phyloP scores from a whole-genome alignment of 2,797 vertebrate genomes.

The Cichlasoma orientale region DNA sequence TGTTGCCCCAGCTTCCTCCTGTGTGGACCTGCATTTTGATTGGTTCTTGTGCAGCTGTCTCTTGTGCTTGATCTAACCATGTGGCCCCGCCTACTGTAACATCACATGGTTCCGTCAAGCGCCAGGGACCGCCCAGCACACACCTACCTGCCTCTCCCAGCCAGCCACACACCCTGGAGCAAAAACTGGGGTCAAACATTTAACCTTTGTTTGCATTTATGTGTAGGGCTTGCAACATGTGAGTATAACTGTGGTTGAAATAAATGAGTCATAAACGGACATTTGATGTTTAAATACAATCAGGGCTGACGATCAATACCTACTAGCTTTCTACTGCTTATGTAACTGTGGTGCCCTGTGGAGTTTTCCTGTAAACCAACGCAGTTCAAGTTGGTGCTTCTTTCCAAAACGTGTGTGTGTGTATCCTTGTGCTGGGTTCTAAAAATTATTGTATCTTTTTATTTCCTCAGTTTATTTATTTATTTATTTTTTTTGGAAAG shows the following conservation, averaged over 20 bases:
- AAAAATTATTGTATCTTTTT: neutral
- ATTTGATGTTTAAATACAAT: neutral
- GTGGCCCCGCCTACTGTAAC: slow-evolving; percentile 97
- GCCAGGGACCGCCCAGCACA: slow-evolving; percentile 98
- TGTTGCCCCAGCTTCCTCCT: slow-evolving; percentile 75
- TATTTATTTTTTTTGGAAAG: neutral
- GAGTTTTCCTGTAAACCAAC: neutral
- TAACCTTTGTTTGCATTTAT: slow-evolving; percentile 32
- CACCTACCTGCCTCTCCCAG: slow-evolving; percentile 77
- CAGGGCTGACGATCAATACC: neutral
- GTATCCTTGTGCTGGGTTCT: neutral
- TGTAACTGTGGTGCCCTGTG: slow-evolving; percentile 2
- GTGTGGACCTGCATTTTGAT: slow-evolving; percentile 79
- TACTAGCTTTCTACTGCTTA: neutral
- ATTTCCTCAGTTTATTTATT: neutral
- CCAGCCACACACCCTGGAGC: slow-evolving; percentile 66
- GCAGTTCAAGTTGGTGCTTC: neutral
- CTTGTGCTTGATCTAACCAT: slow-evolving; percentile 99
- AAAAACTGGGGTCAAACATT: slow-evolving; percentile 23
- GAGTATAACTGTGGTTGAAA: slow-evolving; percentile 13
- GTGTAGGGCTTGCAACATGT: slow-evolving; percentile 10
- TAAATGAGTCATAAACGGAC: neutral
- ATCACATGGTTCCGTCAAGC: slow-evolving; percentile 99
- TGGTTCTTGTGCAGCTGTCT: slow-evolving; percentile 92
- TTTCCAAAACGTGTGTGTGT: neutral